Percentiles rank a stretch among this genome's conserved stretches.
These are phyloP conservation scores for Clitarchus hookeri DNA, from an alignment of 2,888 invertebrate genomes.

Conservation along the genomic window DNA sequence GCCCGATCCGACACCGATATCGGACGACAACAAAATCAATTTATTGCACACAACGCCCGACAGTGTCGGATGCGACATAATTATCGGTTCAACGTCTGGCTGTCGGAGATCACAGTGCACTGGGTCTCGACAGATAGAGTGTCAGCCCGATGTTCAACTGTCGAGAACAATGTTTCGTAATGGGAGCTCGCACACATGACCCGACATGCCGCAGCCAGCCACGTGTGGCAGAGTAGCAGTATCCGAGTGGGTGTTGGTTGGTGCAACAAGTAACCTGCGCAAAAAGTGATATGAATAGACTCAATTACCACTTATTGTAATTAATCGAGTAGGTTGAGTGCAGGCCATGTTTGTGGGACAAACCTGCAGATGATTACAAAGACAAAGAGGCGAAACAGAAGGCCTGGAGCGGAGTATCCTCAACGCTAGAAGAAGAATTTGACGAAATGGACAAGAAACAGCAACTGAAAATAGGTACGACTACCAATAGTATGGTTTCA, in stretches of 20 bases:
- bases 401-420: neutral
- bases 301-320: neutral
- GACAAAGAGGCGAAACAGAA: neutral
- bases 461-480: neutral
- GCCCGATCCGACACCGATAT: no score
- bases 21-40: no score
- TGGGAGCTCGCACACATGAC: neutral
- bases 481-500: no score
- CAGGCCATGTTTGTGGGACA: neutral
- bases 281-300: neutral
- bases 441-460: neutral
- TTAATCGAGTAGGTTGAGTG: neutral
- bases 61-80: no score
- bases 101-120: neutral
- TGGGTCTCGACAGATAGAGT: neutral
- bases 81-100: neutral
- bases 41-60: no score
- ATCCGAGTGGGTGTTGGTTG: neutral
- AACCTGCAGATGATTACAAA: neutral
- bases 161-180: no score
- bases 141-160: neutral
- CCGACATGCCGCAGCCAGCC: neutral
- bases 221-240: neutral
- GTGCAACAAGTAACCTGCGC: no score
- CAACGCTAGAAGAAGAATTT: neutral